These are phyloP conservation scores for Homalodisca vitripennis DNA, from an alignment of 1,140 invertebrate species.

Conservation along the genomic window DNA sequence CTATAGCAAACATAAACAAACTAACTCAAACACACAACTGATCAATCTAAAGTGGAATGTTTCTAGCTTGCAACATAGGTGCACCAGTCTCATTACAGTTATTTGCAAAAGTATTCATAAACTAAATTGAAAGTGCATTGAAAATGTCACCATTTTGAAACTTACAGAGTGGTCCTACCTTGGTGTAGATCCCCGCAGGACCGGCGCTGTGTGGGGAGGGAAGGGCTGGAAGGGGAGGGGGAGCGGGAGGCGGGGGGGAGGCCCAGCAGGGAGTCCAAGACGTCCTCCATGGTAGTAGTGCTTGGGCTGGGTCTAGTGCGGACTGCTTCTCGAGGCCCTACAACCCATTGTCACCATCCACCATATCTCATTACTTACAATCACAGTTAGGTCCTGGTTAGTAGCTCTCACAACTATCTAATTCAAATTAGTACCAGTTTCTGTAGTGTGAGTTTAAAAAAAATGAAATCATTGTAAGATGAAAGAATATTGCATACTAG, in stretches of 20 bases:
- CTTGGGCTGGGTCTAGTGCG: conserved; percentile 57
- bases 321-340: conserved; percentile 1
- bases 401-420: too few species aligned
- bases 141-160: conserved; percentile 45
- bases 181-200: conserved; percentile 52
- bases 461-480: conserved; percentile 13
- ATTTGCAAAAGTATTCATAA: too few species aligned
- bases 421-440: too few species aligned
- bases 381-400: too few species aligned
- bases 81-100: background rate
- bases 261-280: conserved; percentile 85
- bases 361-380: too few species aligned
- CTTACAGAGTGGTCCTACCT: conserved; percentile 78
- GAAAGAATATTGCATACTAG: too few species aligned
- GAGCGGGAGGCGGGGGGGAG: conserved; percentile 70
- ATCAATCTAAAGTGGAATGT: background rate
- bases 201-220: conserved; percentile 46
- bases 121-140: too few species aligned
- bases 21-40: background rate
- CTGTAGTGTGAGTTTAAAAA: too few species aligned
- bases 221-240: conserved; percentile 63
- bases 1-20: conserved; percentile 17
- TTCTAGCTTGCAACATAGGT: background rate
- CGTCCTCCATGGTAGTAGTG: conserved; percentile 88
- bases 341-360: background rate